Evolutionary conservation across 2,888 invertebrate genomes (phyloP).

Genomic region (Anorthoa munda): DNA sequence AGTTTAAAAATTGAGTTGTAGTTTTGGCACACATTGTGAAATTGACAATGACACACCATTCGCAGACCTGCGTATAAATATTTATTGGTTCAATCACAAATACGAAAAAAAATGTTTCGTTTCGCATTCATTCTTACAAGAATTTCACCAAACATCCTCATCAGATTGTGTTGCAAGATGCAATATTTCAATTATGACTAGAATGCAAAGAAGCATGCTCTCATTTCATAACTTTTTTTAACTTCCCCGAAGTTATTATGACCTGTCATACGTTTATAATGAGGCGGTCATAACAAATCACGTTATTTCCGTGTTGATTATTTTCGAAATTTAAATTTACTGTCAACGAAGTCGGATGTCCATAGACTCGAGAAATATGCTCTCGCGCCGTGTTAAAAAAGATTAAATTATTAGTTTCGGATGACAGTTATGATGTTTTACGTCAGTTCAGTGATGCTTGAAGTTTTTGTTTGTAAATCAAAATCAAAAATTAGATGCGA

Average conservation of each 20-base stretch:
- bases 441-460: slow-evolving; percentile 36
- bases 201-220: slow-evolving; percentile 6
- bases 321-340: slow-evolving; percentile 64
- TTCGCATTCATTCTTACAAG: neutral
- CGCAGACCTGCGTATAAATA: too few species aligned
- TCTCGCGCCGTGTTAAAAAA: slow-evolving; percentile 50
- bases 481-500: slow-evolving; percentile 26
- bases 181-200: neutral
- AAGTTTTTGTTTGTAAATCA: slow-evolving; percentile 47
- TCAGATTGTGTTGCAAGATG: neutral
- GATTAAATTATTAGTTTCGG: slow-evolving; percentile 60
- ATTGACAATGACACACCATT: too few species aligned
- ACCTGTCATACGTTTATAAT: slow-evolving; percentile 63
- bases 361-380: slow-evolving; percentile 46
- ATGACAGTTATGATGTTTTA: slow-evolving; percentile 55
- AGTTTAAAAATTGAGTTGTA: too few species aligned
- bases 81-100: neutral
- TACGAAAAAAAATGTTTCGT: neutral
- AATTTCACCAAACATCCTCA: neutral
- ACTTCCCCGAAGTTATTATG: slow-evolving; percentile 48
- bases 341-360: slow-evolving; percentile 45
- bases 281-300: slow-evolving; percentile 67
- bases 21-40: too few species aligned
- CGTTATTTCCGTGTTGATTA: slow-evolving; percentile 61
- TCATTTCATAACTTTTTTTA: slow-evolving; percentile 31